Base-by-base conservation (phyloP, 2,888 invertebrate genomes). In the Archips xylosteana region DNA sequence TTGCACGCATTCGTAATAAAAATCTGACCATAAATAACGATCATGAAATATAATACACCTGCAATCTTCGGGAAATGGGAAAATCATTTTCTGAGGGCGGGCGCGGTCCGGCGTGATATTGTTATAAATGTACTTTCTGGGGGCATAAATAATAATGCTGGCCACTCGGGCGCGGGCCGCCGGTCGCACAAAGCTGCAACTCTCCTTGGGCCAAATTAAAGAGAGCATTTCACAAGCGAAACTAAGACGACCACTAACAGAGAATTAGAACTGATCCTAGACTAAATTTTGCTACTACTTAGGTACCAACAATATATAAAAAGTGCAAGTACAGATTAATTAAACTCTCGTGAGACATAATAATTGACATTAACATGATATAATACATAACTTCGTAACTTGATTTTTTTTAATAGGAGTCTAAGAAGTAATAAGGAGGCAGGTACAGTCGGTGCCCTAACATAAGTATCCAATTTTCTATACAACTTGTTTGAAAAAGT, bases 11-110 rank as follows among this genome's bases (percentile, higher is more conserved):
- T 91, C 88, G 94, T 92, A 94, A 94, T 94, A 94, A 94, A 94
- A 94, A 92, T 94, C 93, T 87, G 89, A 85, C 90, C 92, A 92
- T 94, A 94, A 94, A 94, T 94, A 94, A 94, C 92, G 90, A 89
- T 92, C 94, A 94, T 94, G 94, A 94, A 94, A 94, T 94, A 94
- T 94, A 94, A 94, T 94, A 94, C 90, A 94, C 94, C 94, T 94
- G 94, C 94, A 94, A 94, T 94, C 93, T 94, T 92, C 87, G 85
- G 93, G 88, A 94, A 94, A 94, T 94, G 92, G 93, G 92, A 91
- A 93, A 94, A 94, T 94, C 92, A 94, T 94, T 94, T 93, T 92
- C 88, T 87, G 87, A 91, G 94, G 92, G 93, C 91, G 91, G 91
- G 93, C 85, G 92, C 92, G 93, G 94, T 92, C 92, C 92, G 92